Base-by-base conservation (phyloP, 2,113 vertebrate species). In the Columba janthina region DNA sequence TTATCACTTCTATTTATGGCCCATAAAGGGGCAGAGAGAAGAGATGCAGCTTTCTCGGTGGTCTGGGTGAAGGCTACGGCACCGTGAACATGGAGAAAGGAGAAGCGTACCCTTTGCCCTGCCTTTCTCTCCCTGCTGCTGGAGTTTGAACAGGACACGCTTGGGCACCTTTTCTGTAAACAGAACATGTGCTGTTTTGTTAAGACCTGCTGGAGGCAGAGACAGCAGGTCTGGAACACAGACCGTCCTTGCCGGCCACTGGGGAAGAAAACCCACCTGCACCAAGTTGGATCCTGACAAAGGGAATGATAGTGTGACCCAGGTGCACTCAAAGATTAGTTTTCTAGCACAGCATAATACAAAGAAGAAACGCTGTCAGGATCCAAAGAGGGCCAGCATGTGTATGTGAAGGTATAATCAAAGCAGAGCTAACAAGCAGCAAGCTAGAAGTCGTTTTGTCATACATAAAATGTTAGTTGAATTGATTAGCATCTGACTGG, bases 231-330 rank as follows among this genome's bases (percentile, higher is more conserved):
- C 12, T 0, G 75, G 62, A 61, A 70, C 74, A 40, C 44, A 50
- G 64, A 11, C 12, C 0, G 0, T 58, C 67, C n/a, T 38, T 11
- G 20, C 38, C 22, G 12, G 74, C 84, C 0, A 0, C 57, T 3
- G 62, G 57, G 81, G 79, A 84, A 56, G 36, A 73, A 78, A 90
- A 82, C 54, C 36, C 38, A 72, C 44, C 12, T 64, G 65, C 78
- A 62, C 85, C 13, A 6, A 46, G 67, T 24, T 80, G 86, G 58
- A 93, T 60, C 40, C 44, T 4, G 34, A 51, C 66, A 76, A 85
- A 82, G 40, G 50, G n/a, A 74, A 65, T 51, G 84, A 34, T 88
- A 73, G 46, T 14, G 40, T 85, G 81, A 71, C 89, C 89, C 92
- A 80, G 38, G 60, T 89, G 87, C 42, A 8, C 50, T 69, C 65